Evolutionary conservation across 2,797 vertebrate species (phyloP).

Genomic region (Eurystomus glaucurus): DNA sequence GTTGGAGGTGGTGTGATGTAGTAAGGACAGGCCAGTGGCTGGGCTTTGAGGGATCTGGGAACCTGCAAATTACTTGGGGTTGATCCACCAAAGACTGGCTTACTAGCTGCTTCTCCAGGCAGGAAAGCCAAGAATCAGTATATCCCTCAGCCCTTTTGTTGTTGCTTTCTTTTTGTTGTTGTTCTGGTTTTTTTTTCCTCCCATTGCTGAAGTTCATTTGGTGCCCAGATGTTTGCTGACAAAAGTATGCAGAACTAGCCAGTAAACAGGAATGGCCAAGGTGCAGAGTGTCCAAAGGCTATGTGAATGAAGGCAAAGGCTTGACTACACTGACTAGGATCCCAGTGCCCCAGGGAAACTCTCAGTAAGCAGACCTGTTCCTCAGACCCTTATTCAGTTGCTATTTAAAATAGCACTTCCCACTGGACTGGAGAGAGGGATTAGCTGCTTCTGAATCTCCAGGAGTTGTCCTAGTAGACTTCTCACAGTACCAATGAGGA

Average conservation of each 20-base stretch:
- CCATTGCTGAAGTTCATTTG: background rate
- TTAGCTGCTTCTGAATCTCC: background rate
- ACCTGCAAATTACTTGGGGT: background rate
- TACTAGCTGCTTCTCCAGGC: background rate
- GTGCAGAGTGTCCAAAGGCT: too few species aligned
- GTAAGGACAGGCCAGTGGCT: background rate
- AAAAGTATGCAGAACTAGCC: background rate
- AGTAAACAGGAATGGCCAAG: background rate
- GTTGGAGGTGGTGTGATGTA: background rate
- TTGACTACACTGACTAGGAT: background rate
- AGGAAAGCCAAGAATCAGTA: background rate
- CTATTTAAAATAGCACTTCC: background rate
- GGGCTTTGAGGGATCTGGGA: background rate
- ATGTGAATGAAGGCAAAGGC: background rate
- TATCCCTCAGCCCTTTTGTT: background rate
- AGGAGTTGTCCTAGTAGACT: background rate
- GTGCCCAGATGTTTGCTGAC: background rate
- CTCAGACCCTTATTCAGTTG: background rate
- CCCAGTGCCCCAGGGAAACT: background rate
- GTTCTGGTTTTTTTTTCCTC: fast-evolving
- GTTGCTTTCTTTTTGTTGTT: background rate
- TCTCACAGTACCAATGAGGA: background rate
- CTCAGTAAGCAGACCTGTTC: background rate
- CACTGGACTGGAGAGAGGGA: background rate
- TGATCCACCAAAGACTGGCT: background rate